Base-by-base conservation (phyloP, 2,113 vertebrate genomes). In the Aviceda subcristata region DNA sequence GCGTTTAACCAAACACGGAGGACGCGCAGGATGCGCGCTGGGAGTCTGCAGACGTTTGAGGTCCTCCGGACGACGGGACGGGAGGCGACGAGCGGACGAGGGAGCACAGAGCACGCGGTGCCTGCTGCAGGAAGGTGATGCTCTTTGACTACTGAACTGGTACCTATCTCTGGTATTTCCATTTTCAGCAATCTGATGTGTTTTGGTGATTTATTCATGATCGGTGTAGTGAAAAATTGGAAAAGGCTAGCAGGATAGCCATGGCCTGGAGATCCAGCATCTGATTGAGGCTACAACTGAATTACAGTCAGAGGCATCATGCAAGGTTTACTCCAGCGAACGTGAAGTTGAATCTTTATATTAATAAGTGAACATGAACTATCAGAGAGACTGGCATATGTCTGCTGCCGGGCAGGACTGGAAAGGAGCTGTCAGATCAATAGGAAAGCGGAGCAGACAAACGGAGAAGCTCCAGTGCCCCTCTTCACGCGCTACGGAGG, bases 221-320 rank as follows among this genome's bases (percentile, higher is more conserved):
- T 95, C 7, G 94, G 87, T 97, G 97, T 97, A 97, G 97, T 98
- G 97, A 97, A 95, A 98, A 98, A 98, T 98, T 97, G 97, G 97
- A 98, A 97, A 97, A 97, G 95, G 90, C 95, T 67, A 71, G 88
- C 16, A 1, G 94, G 97, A 30, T 56, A 91, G 95, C 92, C 95
- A n/a, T 80, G 88, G 95, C 84, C 78, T 80, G 86, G 86, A 97
- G 97, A 98, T 97, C 30, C 94, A 86, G 93, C 81, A 34, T 39
- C 92, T 71, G 97, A 97, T 97, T 83, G 92, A 66, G 67, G 81
- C 94, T 96, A 93, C 96, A 94, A 91, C 59, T 74, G 93, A 97
- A 95, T 87, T 86, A 56, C 93, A 77, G 95, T 95, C 96, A 96
- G 76, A 87, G 91, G 75, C 94, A 95, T 78, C 94, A 94, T 43